Percentiles rank a stretch among this genome's conserved stretches.
These are phyloP conservation scores for Neoarius graeffei DNA, from an alignment of 2,113 vertebrate species.

Conservation along the genomic window DNA sequence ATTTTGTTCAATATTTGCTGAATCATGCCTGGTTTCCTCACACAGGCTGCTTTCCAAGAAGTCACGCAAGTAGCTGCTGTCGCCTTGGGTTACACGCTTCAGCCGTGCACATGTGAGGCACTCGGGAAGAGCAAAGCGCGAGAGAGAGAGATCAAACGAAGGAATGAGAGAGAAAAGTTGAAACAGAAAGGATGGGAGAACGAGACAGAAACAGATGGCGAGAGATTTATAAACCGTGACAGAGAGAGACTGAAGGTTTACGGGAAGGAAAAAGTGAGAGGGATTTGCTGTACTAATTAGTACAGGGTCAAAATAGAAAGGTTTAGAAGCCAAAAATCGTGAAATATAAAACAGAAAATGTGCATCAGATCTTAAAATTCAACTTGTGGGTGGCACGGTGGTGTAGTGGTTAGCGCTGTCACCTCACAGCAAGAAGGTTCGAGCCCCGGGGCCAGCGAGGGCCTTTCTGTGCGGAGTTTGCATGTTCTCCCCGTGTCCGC, in stretches of 20 bases:
- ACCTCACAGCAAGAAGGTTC: no score
- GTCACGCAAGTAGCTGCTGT: constrained; percentile 69
- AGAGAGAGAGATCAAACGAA: no score
- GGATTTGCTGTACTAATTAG: not conserved
- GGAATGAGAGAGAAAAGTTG: not conserved
- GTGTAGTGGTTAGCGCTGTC: no score
- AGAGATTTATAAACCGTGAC: not conserved
- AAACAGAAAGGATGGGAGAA: not conserved
- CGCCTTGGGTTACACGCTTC: constrained; percentile 62
- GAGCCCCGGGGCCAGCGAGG: no score
- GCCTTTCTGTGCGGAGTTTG: no score
- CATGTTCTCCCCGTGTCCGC: no score
- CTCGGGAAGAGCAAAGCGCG: constrained; percentile 10
- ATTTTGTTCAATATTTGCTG: constrained; percentile 36
- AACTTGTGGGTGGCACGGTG: no score
- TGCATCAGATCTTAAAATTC: not conserved
- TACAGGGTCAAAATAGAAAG: not conserved
- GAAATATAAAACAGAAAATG: not conserved
- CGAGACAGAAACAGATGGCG: not conserved
- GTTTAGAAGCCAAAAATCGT: not conserved
- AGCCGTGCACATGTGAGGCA: constrained; percentile 60
- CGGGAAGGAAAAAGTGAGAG: not conserved
- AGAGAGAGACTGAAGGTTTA: not conserved
- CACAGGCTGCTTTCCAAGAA: constrained; percentile 9
- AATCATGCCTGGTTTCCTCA: constrained; percentile 33